Base-by-base conservation (phyloP, 1,140 invertebrate genomes). In the Rhagoletis zephyria region DNA sequence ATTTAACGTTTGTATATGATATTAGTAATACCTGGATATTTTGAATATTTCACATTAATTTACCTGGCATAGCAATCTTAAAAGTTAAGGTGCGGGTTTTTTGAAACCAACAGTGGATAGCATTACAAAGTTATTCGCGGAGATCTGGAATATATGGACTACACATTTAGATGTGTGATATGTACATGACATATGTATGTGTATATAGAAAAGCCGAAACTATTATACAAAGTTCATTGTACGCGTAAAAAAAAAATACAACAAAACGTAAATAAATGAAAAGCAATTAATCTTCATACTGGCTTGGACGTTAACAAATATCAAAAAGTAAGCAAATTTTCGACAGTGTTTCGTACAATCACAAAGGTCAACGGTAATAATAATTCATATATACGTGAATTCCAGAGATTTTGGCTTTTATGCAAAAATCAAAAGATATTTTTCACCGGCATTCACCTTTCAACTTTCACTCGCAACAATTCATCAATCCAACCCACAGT, bases 391-490 rank as follows among this genome's bases (percentile, higher is more conserved):
- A n/a, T 65, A 65, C 30, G 30, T 30, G 30, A 67, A 42, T 67
- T 67, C 30, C 64, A 67, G 40, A 67, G 64, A 4, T 30, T 40
- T 2, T 42, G 64, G 19, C 64, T 67, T 67, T 67, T 67, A 1
- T 1, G 51, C 0, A 10, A 10, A 67, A 42, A 42, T 7, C n/a
- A 30, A 65, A 65, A 65, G 40, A 12, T 67, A 67, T 19, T 67
- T 67, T 42, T 67, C n/a, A 19, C 65, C 30, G 65, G 40, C 12
- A 19, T 10, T 16, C 67, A 48, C 16, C 42, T 74, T 42, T 0
- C 70, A 51, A 74, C 70, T 74, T 74, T 74, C 70, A 74, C 70
- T 74, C 45, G 70, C 45, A 5, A n/a, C 70, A 48, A 74, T 48
- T 14, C 70, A 16, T 51, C 45, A 45, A 74, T 74, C 9, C 14